Evolutionary conservation across 2,113 vertebrate species (phyloP).

Genomic region (Emydocephalus ijimae): DNA sequence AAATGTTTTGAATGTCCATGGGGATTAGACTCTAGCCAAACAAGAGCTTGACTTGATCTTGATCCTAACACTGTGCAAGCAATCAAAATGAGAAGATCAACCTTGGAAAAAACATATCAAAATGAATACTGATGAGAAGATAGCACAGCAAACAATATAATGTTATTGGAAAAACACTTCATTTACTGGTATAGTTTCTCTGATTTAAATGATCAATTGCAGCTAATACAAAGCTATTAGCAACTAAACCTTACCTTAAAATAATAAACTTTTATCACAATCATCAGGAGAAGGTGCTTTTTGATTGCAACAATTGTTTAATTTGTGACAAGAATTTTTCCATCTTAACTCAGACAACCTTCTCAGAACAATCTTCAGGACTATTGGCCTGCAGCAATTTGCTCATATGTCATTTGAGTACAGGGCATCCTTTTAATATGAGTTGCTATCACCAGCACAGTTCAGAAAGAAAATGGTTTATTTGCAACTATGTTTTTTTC

Average conservation of each 20-base stretch:
- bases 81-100: conserved; percentile 14
- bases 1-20: not conserved
- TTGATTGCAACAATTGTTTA: conserved; percentile 51
- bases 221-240: not conserved
- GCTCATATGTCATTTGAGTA: conserved; percentile 20
- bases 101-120: not conserved
- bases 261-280: not conserved
- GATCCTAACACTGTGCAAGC: not conserved
- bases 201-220: not conserved
- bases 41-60: not conserved
- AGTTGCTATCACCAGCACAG: conserved; percentile 22
- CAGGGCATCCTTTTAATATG: conserved; percentile 5
- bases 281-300: conserved; percentile 23
- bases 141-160: conserved; percentile 17
- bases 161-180: not conserved
- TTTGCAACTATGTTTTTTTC: conserved; percentile 52
- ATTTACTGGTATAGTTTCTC: not conserved
- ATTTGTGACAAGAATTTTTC: conserved; percentile 34
- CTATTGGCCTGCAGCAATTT: conserved; percentile 46
- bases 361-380: not conserved
- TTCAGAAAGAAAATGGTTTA: conserved; percentile 52
- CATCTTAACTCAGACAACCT: conserved; percentile 18
- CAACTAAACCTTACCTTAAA: conserved; percentile 19
- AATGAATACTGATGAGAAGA: not conserved
- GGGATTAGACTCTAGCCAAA: conserved; percentile 10